Percentiles rank a stretch among this genome's conserved stretches.
Conservation (phyloP, 2,888 invertebrate genomes). For the Ypsolopha scabrella region DNA sequence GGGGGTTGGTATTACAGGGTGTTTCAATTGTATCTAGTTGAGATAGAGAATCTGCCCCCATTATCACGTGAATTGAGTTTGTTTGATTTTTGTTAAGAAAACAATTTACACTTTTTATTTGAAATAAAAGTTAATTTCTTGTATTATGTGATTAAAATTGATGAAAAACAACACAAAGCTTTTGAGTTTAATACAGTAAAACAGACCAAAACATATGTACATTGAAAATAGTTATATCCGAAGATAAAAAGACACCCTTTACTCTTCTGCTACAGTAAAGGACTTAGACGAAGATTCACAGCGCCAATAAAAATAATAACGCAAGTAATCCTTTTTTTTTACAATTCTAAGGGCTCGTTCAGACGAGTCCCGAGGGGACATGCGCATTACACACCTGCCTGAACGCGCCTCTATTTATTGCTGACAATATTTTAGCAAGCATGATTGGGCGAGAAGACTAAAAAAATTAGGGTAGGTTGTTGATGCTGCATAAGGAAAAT, state of each 20-base stretch:
- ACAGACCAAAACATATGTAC: too few relatives aligned
- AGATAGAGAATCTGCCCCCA: too few relatives aligned
- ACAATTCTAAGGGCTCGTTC: slow-evolving; percentile 34
- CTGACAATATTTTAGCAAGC: slow-evolving; percentile 4
- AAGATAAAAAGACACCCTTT: slow-evolving; percentile 17
- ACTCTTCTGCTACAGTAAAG: slow-evolving; percentile 19
- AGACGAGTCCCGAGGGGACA: slow-evolving; percentile 33
- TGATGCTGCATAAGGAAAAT: neutral
- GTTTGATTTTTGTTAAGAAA: too few relatives aligned
- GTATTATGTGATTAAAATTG: too few relatives aligned
- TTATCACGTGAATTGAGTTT: too few relatives aligned
- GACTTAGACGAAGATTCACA: slow-evolving; percentile 30
- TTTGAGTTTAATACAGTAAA: too few relatives aligned
- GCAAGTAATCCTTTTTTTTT: slow-evolving; percentile 53
- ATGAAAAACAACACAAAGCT: too few relatives aligned
- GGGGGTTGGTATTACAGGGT: slow-evolving; percentile 22
- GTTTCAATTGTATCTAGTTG: slow-evolving; percentile 8
- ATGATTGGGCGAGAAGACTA: neutral
- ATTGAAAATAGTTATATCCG: neutral
- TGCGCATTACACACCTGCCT: slow-evolving; percentile 44
- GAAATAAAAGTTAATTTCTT: too few relatives aligned
- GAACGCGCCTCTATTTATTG: slow-evolving; percentile 46
- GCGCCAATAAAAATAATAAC: slow-evolving; percentile 59
- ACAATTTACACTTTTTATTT: too few relatives aligned
- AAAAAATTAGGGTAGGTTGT: neutral